These are phyloP conservation scores for Cerceris rybyensis DNA, from an alignment of 2,888 invertebrate genomes.

Conservation along the genomic window DNA sequence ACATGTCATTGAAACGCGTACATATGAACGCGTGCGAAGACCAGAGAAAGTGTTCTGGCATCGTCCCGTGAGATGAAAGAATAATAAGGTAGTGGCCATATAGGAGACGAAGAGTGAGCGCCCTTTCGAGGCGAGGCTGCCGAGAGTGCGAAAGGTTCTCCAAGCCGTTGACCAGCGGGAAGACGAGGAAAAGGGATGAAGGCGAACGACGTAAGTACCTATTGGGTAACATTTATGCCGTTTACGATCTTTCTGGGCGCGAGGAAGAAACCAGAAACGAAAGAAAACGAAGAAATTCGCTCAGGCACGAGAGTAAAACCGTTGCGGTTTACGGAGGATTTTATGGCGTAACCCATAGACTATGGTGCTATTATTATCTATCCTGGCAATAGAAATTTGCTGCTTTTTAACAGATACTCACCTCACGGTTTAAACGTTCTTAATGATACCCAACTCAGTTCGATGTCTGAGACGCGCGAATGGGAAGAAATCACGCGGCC, in stretches of 20 bases:
- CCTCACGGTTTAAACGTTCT: constrained; percentile 19
- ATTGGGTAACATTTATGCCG: constrained; percentile 58
- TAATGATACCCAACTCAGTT: constrained; percentile 44
- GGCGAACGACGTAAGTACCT: constrained; percentile 39
- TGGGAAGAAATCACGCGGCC: too few relatives aligned
- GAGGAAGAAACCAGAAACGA: constrained; percentile 29
- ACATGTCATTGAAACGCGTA: constrained; percentile 66
- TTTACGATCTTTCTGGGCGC: constrained; percentile 61
- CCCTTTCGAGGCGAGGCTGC: constrained; percentile 27
- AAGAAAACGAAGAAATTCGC: constrained; percentile 18
- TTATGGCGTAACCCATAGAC: constrained; percentile 62
- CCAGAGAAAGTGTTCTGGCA: constrained; percentile 25
- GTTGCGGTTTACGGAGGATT: constrained; percentile 65
- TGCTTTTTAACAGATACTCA: constrained; percentile 58
- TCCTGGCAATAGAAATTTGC: constrained; percentile 60
- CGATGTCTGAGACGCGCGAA: constrained; percentile 11
- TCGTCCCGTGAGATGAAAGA: constrained; percentile 35
- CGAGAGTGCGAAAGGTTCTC: constrained; percentile 35
- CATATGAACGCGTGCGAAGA: constrained; percentile 26
- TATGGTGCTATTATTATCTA: constrained; percentile 68
- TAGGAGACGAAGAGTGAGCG: constrained; percentile 30
- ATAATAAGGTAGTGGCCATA: constrained; percentile 47
- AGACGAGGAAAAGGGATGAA: constrained; percentile 27
- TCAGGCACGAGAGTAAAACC: constrained; percentile 49
- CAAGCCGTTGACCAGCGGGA: constrained; percentile 28